A percentile compares a stretch with the other conserved stretches of the same genome.
These are phyloP conservation scores for Erethizon dorsatum DNA, from an alignment of 2,797 vertebrate genomes.

Conservation along the genomic window DNA sequence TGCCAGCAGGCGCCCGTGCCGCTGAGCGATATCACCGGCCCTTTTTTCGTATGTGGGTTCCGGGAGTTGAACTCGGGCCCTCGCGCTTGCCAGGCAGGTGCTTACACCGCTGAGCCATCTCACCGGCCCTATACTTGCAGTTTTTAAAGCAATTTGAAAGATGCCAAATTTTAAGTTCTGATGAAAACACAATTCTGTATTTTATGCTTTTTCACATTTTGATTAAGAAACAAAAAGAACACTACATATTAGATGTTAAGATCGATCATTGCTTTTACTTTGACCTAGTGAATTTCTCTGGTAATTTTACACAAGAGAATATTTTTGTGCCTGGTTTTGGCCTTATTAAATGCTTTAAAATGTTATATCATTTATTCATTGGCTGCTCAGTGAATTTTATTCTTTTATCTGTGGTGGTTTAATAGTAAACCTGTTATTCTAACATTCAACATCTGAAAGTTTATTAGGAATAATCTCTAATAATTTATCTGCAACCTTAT, in stretches of 20 bases:
- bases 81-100: too few relatives aligned
- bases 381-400: conserved; percentile 84
- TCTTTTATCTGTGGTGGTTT: conserved; percentile 82
- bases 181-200: conserved; percentile 64
- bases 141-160: conserved; percentile 60
- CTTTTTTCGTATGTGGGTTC: too few relatives aligned
- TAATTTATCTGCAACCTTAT: background rate
- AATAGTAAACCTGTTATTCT: conserved; percentile 85
- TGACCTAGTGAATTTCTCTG: conserved; percentile 90
- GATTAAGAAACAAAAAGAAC: conserved; percentile 86
- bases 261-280: conserved; percentile 83
- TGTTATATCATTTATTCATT: conserved; percentile 91
- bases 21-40: too few relatives aligned
- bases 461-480: conserved; percentile 61
- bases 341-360: conserved; percentile 85
- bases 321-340: conserved; percentile 89
- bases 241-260: background rate
- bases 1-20: too few relatives aligned
- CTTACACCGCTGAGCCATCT: too few relatives aligned
- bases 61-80: too few relatives aligned
- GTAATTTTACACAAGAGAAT: conserved; percentile 90
- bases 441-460: background rate
- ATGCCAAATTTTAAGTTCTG: conserved; percentile 68
- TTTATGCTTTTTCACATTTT: conserved; percentile 48
- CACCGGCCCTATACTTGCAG: conserved; percentile 50